Evolutionary conservation across 2,797 vertebrate species (phyloP), one percentile per base, ranked within the genome.

Genomic region (Spondyliosoma cantharus): DNA sequence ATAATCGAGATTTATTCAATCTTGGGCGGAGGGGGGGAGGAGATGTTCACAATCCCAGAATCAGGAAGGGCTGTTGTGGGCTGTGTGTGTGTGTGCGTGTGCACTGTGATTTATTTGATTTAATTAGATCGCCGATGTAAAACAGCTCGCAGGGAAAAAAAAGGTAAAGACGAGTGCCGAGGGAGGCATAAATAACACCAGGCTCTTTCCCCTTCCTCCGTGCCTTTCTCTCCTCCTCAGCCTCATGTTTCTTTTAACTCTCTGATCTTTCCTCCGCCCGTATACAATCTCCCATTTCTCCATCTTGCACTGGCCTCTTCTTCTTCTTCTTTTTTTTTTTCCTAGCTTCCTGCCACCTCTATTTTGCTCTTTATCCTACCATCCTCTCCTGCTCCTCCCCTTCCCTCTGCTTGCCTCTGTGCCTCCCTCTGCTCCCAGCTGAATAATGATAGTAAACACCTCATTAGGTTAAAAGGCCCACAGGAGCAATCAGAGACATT

Each of bases 401-500:
- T 19, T 22, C 8, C 46, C 15, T 16, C 25, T 14, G 46, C 53
- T 53, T 68, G n/a, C 58, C 20, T 20, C 59, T 49, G 27, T 9
- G 1, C 69, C 78, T 73, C 74, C 71, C 71, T 81, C 49, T 74
- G 48, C 79, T 89, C 87, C 81, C 81, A 95, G 94, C 95, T 96
- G 96, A 96, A 96, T 96, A 96, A 96, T 93, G 95, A 95, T 92
- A 73, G 93, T 96, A 95, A 96, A 96, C 95, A 96, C 86, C 95
- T 96, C 97, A 98, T 97, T 97, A 97, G 93, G 96, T 96, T 97
- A 97, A 98, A 97, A 97, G 96, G 95, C 95, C 96, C 95, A 90
- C 92, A 95, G 96, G 91, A 96, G 96, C 95, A 96, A 95, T 95
- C 86, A 87, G 64, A 87, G 81, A 89, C 93, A 80, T 75, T 94